These are phyloP conservation scores for Pempheris klunzingeri DNA, from an alignment of 2,797 vertebrate species.

Conservation along the genomic window DNA sequence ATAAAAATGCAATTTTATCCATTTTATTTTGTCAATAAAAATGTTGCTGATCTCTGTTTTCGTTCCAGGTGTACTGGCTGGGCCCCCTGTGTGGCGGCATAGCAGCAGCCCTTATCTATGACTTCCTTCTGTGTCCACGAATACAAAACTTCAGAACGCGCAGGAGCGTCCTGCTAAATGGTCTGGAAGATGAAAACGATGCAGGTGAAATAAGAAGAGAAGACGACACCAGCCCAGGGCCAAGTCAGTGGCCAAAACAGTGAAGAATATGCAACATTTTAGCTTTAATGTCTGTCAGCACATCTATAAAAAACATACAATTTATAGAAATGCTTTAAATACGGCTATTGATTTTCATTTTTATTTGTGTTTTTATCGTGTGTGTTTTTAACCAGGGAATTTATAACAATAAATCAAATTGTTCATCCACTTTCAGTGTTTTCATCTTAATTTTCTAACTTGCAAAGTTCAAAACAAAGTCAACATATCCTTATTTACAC, in stretches of 20 bases:
- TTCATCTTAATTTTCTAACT: constrained; percentile 14
- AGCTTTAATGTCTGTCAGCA: constrained; percentile 10
- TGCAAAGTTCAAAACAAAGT: constrained; percentile 28
- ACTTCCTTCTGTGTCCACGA: constrained; percentile 88
- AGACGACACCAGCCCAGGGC: constrained; percentile 33
- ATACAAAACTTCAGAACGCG: constrained; percentile 75
- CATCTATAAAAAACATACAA: not conserved
- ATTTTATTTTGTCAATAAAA: not conserved
- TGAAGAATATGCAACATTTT: constrained; percentile 19
- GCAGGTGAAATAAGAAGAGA: constrained; percentile 27
- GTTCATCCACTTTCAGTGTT: constrained; percentile 5
- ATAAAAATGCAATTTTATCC: not conserved
- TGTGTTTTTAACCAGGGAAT: not conserved
- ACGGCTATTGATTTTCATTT: not conserved
- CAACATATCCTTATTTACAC: constrained; percentile 29
- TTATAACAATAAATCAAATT: not conserved
- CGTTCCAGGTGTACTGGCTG: constrained; percentile 91
- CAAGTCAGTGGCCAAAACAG: constrained; percentile 60
- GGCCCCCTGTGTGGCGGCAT: constrained; percentile 89
- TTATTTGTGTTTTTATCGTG: not conserved
- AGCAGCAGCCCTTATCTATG: constrained; percentile 88
- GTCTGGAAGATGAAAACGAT: constrained; percentile 80
- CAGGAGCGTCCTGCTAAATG: constrained; percentile 82
- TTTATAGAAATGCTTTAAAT: constrained; percentile 3
- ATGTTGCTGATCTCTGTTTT: constrained; percentile 2